Conservation (phyloP, 1,140 invertebrate species). For the Trypoxylus dichotomus region DNA sequence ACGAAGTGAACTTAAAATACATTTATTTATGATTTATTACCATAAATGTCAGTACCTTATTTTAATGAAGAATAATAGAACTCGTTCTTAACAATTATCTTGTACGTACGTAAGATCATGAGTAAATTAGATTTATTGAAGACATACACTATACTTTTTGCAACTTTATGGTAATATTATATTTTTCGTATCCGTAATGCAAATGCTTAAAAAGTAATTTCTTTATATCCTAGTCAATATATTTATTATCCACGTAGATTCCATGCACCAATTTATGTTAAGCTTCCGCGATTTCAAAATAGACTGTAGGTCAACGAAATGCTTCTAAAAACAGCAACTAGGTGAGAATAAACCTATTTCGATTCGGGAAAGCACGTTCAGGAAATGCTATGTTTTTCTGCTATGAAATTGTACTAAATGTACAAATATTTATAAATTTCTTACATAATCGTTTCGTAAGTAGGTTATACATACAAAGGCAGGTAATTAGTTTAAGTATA, state of each 20-base stretch:
- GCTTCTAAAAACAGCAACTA: neutral
- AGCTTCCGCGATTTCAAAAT: neutral
- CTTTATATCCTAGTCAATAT: conserved; percentile 1
- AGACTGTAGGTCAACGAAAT: neutral
- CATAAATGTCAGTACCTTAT: too few species aligned
- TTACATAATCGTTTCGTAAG: neutral
- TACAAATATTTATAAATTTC: neutral
- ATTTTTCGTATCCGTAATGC: neutral
- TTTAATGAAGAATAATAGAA: too few species aligned
- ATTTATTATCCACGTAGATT: neutral
- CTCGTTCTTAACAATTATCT: too few species aligned
- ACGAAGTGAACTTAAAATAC: too few species aligned
- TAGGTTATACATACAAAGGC: neutral
- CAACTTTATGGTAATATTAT: neutral
- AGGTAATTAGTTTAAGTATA: too few species aligned
- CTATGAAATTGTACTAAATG: neutral
- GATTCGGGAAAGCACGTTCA: neutral
- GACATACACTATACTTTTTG: neutral
- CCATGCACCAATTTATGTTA: neutral
- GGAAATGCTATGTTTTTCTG: neutral
- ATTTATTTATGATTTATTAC: too few species aligned
- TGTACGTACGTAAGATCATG: too few species aligned
- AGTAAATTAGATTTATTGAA: too few species aligned
- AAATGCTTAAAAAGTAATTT: neutral
- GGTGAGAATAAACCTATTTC: neutral